Base-by-base conservation (phyloP, 2,888 invertebrate species). In the Bimastos eiseni region DNA sequence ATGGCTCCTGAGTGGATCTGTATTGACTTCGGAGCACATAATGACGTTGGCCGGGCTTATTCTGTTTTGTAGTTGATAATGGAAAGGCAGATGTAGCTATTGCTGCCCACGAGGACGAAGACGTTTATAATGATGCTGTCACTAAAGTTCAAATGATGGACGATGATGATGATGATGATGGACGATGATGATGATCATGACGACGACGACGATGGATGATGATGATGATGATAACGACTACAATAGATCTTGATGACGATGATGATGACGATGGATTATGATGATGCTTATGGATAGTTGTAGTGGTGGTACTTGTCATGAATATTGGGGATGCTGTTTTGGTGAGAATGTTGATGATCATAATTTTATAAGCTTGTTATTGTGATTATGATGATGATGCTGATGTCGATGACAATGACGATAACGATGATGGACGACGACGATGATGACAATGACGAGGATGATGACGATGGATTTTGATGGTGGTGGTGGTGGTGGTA, bases 1-100 rank as follows among this genome's bases (percentile, higher is more conserved):
- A 70, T 70, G n/a, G 70, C n/a, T n/a, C n/a, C 70, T n/a, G 70
- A 70, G 70, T 70, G 70, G n/a, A 70, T 70, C 70, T n/a, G 70
- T 70, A 70, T 70, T 70, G 70, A 70, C 70, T n/a, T 70, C 70
- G n/a, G 70, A n/a, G 30, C 70, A n/a, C n/a, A 70, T 70, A 70
- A n/a, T n/a, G 70, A 70, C 70, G 30, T 70, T n/a, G 70, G n/a
- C 70, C n/a, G 70, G n/a, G 70, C 70, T 70, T 70, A 70, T n/a
- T 70, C n/a, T 70, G 8, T 70, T 30, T 70, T n/a, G 30, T 70
- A n/a, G 70, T n/a, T n/a, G 70, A n/a, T 70, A n/a, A 70, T n/a
- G 70, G 30, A 17, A 13, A n/a, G 30, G n/a, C 30, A 11, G 70
- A 30, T 70, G 11, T 70, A 70, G 70, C n/a, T n/a, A n/a, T 70